phyloP scores from a whole-genome alignment of 2,888 invertebrate species.

The Pristionchus fissidentatus region DNA sequence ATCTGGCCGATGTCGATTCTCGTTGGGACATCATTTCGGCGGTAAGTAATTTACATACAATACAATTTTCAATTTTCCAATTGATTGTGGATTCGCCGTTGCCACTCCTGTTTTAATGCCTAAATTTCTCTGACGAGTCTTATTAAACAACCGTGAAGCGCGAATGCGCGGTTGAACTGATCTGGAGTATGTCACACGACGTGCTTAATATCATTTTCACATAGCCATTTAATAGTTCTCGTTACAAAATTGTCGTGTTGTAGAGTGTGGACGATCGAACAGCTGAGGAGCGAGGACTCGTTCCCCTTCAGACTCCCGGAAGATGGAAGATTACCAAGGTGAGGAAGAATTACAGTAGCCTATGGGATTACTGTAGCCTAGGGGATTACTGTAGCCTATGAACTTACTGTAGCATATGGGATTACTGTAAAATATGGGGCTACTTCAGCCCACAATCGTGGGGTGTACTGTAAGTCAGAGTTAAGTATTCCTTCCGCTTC shows the following conservation, averaged over 20 bases:
- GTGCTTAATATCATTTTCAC: not conserved
- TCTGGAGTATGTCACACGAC: no score
- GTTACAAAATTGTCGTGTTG: not conserved
- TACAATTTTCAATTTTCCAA: not conserved
- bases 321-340: conserved; percentile 46
- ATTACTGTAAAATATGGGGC: no score
- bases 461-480: no score
- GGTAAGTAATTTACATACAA: conserved; percentile 48
- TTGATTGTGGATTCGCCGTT: not conserved
- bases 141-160: not conserved
- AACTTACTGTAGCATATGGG: no score
- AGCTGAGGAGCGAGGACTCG: conserved; percentile 88
- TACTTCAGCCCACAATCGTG: no score
- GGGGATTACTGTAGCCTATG: no score
- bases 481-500: no score
- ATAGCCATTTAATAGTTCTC: not conserved
- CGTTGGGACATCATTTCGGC: conserved; percentile 97
- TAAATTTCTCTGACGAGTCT: not conserved
- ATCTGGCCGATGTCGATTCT: conserved; percentile 94
- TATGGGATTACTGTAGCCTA: no score
- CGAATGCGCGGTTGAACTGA: not conserved
- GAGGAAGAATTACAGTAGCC: not conserved
- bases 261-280: conserved; percentile 93
- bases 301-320: conserved; percentile 72
- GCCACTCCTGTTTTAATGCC: not conserved